A percentile compares a stretch with the other conserved stretches of the same genome.
These are phyloP conservation scores for Xenopus borealis DNA, from an alignment of 2,113 vertebrate genomes.

Conservation along the genomic window DNA sequence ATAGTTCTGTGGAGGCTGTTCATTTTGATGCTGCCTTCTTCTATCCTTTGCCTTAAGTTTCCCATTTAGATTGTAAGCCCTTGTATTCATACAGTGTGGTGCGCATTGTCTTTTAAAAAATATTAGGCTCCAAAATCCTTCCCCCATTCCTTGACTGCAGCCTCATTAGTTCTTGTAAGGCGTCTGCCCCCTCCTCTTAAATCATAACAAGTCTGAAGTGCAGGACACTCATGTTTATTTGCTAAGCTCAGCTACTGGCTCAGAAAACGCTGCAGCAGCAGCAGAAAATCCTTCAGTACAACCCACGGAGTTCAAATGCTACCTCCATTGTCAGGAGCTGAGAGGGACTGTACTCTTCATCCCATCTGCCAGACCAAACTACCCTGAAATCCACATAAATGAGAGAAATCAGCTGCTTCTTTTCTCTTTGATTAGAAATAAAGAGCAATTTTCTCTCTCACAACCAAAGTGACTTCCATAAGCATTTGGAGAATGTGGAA, in stretches of 20 bases:
- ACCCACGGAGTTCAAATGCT: conserved; percentile 43
- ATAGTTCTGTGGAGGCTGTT: too few relatives aligned
- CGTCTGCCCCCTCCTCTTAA: conserved; percentile 27
- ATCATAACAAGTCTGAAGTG: conserved; percentile 40
- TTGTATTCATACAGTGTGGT: background rate
- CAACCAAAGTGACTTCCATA: too few relatives aligned
- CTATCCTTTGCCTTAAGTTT: background rate
- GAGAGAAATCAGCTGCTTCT: too few relatives aligned
- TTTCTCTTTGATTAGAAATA: too few relatives aligned
- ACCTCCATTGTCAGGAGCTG: conserved; percentile 15
- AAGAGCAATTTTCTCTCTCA: too few relatives aligned
- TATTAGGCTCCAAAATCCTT: conserved; percentile 13
- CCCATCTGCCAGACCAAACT: conserved; percentile 10
- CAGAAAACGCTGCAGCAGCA: conserved; percentile 26
- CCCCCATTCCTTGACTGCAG: conserved; percentile 9
- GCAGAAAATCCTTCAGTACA: conserved; percentile 27
- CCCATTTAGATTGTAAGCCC: conserved; percentile 15
- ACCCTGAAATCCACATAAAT: background rate
- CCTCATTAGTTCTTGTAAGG: conserved; percentile 43
- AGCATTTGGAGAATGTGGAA: too few relatives aligned
- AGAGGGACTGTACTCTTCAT: background rate
- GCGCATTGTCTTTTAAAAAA: conserved; percentile 8
- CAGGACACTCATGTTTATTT: conserved; percentile 45
- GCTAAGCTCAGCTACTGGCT: conserved; percentile 45
- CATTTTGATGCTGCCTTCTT: too few relatives aligned